Evolutionary conservation across 1,140 invertebrate species (phyloP), one percentile per base, ranked within the genome.

Genomic region (Drosophila nannoptera): DNA sequence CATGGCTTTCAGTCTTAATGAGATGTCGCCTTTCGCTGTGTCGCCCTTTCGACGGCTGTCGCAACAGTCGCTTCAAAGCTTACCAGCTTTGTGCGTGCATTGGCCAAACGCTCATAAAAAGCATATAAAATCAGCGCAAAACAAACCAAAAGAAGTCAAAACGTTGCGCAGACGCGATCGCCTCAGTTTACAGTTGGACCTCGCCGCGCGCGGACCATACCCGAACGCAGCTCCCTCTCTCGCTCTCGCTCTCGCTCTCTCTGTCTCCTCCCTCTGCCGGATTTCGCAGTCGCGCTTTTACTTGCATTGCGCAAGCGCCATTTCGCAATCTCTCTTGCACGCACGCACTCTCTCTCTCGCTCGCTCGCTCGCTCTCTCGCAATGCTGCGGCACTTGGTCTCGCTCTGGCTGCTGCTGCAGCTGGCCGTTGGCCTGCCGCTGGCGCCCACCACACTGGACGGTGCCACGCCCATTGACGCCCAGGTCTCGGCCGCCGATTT

Each of bases 401-500:
- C 63, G n/a, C n/a, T 68, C n/a, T 6, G 71, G 12, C 16, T 38
- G 1, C 11, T 64, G 36, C 33, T 65, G 4, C 16, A 52, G 22
- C 11, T 45, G n/a, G 6, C 40, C 6, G 11, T 59, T 38, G 61
- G 46, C 29, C 16, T 49, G 14, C 81, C 81, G 7, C 38, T 84
- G 0, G 81, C 81, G 3, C 81, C 81, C 7, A 68, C 81, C 16
- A 84, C 81, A 0, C 38, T 64, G 7, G 81, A 84, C 35, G 81
- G 81, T 2, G 81, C 81, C 62, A 87, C 82, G 56, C 81, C 81
- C 63, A 86, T 86, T 8, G 77, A 87, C 48, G 81, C 82, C 7
- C 68, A 76, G 0, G 65, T 87, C 0, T 72, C 81, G 16, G 81
- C 82, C 0, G 80, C 68, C 0, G 81, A 84, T 35, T 84, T 84